Evolutionary conservation across 2,888 invertebrate genomes (phyloP).

Genomic region (Tipula helvola): DNA sequence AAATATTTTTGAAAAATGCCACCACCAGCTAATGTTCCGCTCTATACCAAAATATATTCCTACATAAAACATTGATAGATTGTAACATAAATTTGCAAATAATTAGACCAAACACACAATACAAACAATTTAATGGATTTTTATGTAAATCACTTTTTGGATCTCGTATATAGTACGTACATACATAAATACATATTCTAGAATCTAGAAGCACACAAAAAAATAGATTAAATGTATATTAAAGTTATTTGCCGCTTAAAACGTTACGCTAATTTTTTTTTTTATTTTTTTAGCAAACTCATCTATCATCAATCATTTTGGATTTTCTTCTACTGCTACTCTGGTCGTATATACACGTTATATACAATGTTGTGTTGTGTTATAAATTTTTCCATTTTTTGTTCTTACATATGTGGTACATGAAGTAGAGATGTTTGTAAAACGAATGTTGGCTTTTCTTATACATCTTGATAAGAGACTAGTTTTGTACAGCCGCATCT

Average conservation of each 20-base stretch:
- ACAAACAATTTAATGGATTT: not conserved
- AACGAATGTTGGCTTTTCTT: not conserved
- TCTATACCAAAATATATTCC: not conserved
- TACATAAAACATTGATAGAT: not conserved
- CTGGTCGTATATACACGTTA: not conserved
- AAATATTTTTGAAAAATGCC: not conserved
- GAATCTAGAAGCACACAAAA: not conserved
- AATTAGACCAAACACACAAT: not conserved
- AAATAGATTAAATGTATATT: not conserved
- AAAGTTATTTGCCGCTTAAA: not conserved
- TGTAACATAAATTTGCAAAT: not conserved
- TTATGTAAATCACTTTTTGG: not conserved
- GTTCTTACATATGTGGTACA: not conserved
- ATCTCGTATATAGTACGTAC: not conserved
- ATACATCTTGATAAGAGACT: not conserved
- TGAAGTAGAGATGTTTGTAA: not conserved
- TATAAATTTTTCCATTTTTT: not conserved
- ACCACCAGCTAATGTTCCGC: not conserved
- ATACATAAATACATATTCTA: not conserved
- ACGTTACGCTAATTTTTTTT: not conserved
- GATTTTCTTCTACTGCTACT: not conserved
- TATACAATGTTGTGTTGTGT: not conserved
- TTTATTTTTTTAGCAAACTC: not conserved
- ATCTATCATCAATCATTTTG: constrained; percentile 4
- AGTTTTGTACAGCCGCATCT: not conserved